Percentiles rank a stretch among this genome's conserved stretches.
Evolutionary conservation across 2,113 vertebrate species (phyloP).

Genomic region (Microtus ochrogaster): DNA sequence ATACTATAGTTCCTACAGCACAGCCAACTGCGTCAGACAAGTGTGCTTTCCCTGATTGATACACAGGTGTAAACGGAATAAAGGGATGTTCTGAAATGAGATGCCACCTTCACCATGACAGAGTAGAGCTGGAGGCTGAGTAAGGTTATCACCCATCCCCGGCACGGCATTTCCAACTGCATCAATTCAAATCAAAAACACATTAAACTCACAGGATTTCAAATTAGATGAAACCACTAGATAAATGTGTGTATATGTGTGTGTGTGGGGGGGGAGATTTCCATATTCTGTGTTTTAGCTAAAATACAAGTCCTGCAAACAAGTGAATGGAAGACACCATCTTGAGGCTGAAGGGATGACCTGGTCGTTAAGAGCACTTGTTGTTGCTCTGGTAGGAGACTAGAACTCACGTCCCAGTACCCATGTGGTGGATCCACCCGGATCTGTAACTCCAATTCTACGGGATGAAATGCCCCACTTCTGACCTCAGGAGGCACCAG

Average conservation of each 20-base stretch:
- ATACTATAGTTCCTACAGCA: neutral
- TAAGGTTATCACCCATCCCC: neutral
- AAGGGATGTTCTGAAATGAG: neutral
- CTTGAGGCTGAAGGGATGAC: neutral
- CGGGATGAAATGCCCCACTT: neutral
- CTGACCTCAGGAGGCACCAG: neutral
- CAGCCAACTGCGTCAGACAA: neutral
- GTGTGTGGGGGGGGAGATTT: neutral
- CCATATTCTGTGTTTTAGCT: slow-evolving; percentile 50
- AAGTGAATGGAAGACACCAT: neutral
- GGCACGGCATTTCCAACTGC: neutral
- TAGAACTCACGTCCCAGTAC: too few species aligned
- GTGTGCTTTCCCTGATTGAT: neutral
- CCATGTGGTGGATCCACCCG: too few species aligned
- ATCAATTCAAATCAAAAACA: slow-evolving; percentile 45
- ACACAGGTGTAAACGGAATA: neutral
- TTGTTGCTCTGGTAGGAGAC: neutral
- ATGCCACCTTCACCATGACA: neutral
- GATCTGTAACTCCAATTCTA: neutral
- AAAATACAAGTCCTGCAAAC: slow-evolving; percentile 26
- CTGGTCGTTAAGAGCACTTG: neutral
- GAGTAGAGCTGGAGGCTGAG: neutral
- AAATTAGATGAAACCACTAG: slow-evolving; percentile 35
- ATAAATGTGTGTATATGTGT: neutral
- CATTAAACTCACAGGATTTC: slow-evolving; percentile 12